Conservation (phyloP, 2,113 vertebrate species). For the Okapia johnstoni region DNA sequence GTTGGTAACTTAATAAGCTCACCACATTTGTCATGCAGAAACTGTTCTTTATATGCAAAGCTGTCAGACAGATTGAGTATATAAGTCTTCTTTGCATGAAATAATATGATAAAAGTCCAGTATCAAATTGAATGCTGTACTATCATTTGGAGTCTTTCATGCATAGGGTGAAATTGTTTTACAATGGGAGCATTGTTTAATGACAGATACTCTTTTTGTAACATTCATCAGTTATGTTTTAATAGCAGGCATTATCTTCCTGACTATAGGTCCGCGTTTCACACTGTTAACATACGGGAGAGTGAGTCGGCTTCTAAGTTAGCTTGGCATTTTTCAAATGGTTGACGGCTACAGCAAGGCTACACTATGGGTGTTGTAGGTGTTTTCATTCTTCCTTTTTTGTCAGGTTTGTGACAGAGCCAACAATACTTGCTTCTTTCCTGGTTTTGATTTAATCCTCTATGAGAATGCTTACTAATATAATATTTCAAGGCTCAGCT, state of each 20-base stretch:
- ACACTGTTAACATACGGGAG: background rate
- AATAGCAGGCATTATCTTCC: conserved; percentile 36
- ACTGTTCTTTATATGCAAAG: conserved; percentile 75
- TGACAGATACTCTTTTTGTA: conserved; percentile 58
- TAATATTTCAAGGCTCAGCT: conserved; percentile 68
- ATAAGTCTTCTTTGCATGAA: conserved; percentile 79
- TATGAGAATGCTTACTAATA: conserved; percentile 64
- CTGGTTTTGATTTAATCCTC: conserved; percentile 70
- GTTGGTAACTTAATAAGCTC: conserved; percentile 78
- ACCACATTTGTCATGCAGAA: conserved; percentile 76
- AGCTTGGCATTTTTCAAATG: conserved; percentile 45
- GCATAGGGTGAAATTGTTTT: conserved; percentile 71
- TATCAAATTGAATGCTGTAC: conserved; percentile 78
- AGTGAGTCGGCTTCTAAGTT: background rate
- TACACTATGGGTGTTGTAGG: background rate
- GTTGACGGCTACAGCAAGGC: background rate
- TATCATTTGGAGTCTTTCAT: conserved; percentile 77
- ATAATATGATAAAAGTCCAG: conserved; percentile 74
- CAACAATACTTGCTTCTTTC: conserved; percentile 37
- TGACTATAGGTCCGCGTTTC: background rate
- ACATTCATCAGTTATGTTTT: conserved; percentile 47
- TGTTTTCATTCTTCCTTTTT: conserved; percentile 54
- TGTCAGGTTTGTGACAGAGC: background rate
- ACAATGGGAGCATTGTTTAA: conserved; percentile 63
- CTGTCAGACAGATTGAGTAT: conserved; percentile 75